Evolutionary conservation across 1,140 invertebrate species (phyloP), one percentile per base, ranked within the genome.

Genomic region (Drosophila malerkotliana): DNA sequence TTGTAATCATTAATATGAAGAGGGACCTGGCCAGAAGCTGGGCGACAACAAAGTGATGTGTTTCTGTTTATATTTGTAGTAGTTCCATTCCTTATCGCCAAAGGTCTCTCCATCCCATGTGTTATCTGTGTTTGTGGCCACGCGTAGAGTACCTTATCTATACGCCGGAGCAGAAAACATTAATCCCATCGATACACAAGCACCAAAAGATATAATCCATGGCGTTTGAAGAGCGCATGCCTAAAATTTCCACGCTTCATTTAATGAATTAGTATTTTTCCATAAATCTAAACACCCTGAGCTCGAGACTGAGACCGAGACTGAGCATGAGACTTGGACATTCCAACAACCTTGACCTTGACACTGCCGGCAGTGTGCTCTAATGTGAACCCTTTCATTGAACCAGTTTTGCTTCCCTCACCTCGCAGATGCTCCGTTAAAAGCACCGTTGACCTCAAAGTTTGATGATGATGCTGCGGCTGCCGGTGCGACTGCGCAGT

Each of bases 381-480:
- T 56, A 69, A 57, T 39, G 26, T 57, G 51, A 57, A 69, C 63
- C 67, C 63, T 69, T 69, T 44, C 41, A 69, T 18, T 57, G 51
- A 57, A 56, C 67, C 51, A 69, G 63, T 68, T 69, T 69, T 30
- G 37, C 18, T 18, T 2, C 15, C 34, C 63, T 57, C 64, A 14
- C 66, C 44, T 28, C 34, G 15, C 18, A 37, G 67, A 69, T 69
- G 63, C 67, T 30, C 79, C 79, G 79, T 78, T 83, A 82, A 78
- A 82, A 83, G 62, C 79, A 82, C 79, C 74, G 79, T 84, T 82
- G 79, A 82, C 79, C 79, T 82, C 79, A 79, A 82, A 47, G 41
- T 64, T 28, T 14, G 30, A 26, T 41, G 30, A 51, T 30, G 55
- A 24, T 73, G 57, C 57, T 72, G 71, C 60, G 59, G 9, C 18